Evolutionary conservation across 2,113 vertebrate species (phyloP), one percentile per base, ranked within the genome.

Genomic region (Triplophysa dalaica): DNA sequence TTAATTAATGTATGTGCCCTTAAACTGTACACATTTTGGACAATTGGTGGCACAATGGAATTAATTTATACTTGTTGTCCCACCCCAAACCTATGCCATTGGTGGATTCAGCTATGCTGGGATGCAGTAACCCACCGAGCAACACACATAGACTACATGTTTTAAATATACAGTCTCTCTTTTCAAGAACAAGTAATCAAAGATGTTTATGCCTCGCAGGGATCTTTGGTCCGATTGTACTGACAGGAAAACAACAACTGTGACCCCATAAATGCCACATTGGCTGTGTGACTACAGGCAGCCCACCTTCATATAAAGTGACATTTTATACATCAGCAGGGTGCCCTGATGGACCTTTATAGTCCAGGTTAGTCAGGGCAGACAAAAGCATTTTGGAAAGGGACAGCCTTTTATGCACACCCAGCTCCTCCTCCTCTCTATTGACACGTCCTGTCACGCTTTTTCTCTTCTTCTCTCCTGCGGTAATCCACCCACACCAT

Each of bases 301-400:
- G 54, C 48, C 29, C 58, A 64, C 64, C 84, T 60, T 65, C 56
- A 56, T 73, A 64, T 54, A 61, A 62, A 54, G 21, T 81, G 72
- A 81, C 76, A 75, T 83, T 85, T 80, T 56, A 43, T 61, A 77
- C 60, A 33, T 33, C 29, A 22, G 83, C 48, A 8, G 56, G 16
- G 83, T 70, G 87, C 84, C 52, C 83, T 60, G 12, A 33, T 48
- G 63, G 13, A 45, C 56, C 61, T 83, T 70, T 77, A 67, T 70
- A 56, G 67, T 78, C 75, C 81, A 74, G 58, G 62, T 63, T 77
- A 14, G 54, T 79, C 38, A 64, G 67, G 63, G 14, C 62, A 82
- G 62, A 79, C 73, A 77, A 80, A 83, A 72, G 70, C 58, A 45
- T 54, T 84, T 73, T 54, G 6, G n/a, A 83, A 82, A 79, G 63